phyloP scores from a whole-genome alignment of 2,113 vertebrate species.

The Cettia cetti region DNA sequence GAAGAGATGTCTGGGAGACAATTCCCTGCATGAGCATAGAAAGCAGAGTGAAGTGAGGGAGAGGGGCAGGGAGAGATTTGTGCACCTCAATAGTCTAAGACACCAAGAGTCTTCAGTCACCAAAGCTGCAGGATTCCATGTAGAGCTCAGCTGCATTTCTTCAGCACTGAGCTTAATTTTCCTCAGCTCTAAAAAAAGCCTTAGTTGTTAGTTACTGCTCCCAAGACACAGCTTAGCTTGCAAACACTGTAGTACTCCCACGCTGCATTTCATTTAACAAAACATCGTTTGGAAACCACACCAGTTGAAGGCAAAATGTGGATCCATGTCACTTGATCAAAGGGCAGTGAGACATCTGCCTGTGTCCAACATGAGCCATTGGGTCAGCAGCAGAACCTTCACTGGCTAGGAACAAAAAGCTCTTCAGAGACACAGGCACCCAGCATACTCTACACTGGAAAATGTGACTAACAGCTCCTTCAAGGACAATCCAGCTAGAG shows the following conservation, averaged over 20 bases:
- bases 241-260: slow-evolving; percentile 36
- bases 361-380: neutral
- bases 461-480: neutral
- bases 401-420: neutral
- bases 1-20: neutral
- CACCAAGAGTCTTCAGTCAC: neutral
- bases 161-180: neutral
- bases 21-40: neutral
- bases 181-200: slow-evolving; percentile 9
- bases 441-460: neutral
- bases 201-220: slow-evolving; percentile 23
- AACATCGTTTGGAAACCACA: neutral
- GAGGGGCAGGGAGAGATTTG: neutral
- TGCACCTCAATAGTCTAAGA: neutral
- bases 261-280: neutral
- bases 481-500: neutral
- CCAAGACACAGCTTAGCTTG: slow-evolving; percentile 33
- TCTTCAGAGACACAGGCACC: neutral
- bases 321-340: neutral
- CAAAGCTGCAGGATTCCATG: neutral
- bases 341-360: neutral
- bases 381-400: neutral
- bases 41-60: neutral
- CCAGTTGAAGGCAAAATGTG: neutral
- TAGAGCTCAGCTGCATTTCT: neutral